Percentiles rank a stretch among this genome's conserved stretches.
Conservation (phyloP, 2,888 invertebrate species). For the Junonia oenone region DNA sequence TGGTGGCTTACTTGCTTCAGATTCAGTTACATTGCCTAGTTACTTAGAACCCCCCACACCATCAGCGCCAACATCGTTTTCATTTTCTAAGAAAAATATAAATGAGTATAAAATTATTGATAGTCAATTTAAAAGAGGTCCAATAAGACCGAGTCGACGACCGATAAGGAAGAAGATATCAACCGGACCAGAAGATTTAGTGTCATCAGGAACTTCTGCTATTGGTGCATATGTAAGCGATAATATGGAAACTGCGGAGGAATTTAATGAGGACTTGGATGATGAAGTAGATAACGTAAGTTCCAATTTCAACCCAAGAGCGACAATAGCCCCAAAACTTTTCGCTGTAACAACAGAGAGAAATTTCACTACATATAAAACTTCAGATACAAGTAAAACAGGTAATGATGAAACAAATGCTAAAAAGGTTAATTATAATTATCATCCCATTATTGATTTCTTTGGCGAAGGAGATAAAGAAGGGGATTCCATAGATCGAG, state of each 20-base stretch:
- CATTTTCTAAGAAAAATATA: constrained; percentile 49
- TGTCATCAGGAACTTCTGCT: constrained; percentile 64
- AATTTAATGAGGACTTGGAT: constrained; percentile 35
- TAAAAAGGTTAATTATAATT: constrained; percentile 87
- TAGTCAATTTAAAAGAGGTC: constrained; percentile 60
- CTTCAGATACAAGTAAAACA: constrained; percentile 37
- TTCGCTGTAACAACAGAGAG: constrained; percentile 50
- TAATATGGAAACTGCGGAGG: constrained; percentile 54
- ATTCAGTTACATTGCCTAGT: constrained; percentile 63
- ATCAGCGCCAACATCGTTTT: constrained; percentile 53
- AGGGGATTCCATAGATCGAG: constrained; percentile 61
- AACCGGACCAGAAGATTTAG: constrained; percentile 58
- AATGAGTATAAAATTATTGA: constrained; percentile 56
- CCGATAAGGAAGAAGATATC: constrained; percentile 70
- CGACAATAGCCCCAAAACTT: constrained; percentile 61
- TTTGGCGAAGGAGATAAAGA: constrained; percentile 76
- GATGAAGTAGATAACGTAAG: constrained; percentile 47
- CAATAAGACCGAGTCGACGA: constrained; percentile 56
- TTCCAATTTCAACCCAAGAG: constrained; percentile 39
- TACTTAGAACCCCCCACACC: constrained; percentile 72
- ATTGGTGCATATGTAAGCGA: constrained; percentile 50
- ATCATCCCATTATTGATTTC: constrained; percentile 91
- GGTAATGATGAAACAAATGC: constrained; percentile 46
- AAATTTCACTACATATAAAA: constrained; percentile 36
- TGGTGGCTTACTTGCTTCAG: constrained; percentile 38